Percentiles rank a stretch among this genome's conserved stretches.
phyloP scores from a whole-genome alignment of 1,140 invertebrate genomes.

The Triops longicaudatus region DNA sequence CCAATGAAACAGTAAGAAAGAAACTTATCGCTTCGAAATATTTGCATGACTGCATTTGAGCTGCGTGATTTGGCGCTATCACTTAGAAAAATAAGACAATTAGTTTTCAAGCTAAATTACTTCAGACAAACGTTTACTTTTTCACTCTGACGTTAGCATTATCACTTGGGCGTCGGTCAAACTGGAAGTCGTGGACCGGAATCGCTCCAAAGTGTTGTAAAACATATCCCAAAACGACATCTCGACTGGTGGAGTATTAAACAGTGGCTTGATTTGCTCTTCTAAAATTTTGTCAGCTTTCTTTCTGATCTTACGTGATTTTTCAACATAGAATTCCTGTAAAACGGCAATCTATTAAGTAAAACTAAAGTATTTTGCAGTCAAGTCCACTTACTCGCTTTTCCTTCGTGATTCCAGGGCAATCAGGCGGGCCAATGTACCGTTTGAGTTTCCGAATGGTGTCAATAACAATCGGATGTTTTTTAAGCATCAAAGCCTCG shows the following conservation, averaged over 20 bases:
- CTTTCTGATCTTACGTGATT: background rate
- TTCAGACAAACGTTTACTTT: background rate
- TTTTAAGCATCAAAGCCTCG: conserved; percentile 69
- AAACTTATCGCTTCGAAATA: too few species aligned
- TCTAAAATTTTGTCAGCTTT: background rate
- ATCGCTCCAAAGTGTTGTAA: background rate
- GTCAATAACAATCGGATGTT: conserved; percentile 71
- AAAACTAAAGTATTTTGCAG: too few species aligned
- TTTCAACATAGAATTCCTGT: background rate
- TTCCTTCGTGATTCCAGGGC: background rate
- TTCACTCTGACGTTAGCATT: background rate
- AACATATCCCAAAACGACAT: background rate
- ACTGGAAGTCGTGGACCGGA: background rate
- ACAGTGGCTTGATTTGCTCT: background rate
- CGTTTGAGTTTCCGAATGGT: conserved; percentile 43
- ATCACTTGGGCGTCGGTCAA: background rate
- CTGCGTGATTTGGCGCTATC: too few species aligned
- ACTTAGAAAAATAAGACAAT: too few species aligned
- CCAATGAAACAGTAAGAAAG: too few species aligned
- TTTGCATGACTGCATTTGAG: too few species aligned
- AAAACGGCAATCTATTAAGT: too few species aligned
- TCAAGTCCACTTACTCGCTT: background rate
- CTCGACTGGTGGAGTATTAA: background rate
- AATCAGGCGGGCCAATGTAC: background rate
- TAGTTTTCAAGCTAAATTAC: too few species aligned